phyloP scores from a whole-genome alignment of 1,140 invertebrate genomes.

The Drosophila takahashii region DNA sequence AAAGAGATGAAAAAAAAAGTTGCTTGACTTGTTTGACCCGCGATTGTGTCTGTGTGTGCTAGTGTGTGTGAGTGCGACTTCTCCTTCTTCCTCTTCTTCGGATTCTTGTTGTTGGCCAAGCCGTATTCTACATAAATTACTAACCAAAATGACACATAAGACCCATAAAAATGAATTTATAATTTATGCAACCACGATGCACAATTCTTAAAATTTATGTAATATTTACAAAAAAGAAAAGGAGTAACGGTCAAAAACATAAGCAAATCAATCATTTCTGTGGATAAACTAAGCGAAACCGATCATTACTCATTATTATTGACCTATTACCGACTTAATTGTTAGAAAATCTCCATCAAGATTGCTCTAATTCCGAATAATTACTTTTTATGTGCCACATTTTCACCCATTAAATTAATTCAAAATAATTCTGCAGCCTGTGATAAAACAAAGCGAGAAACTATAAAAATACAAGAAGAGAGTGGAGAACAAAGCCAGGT shows the following conservation, averaged over 20 bases:
- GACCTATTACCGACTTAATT: conserved; percentile 1
- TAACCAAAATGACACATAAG: conserved; percentile 59
- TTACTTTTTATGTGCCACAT: conserved; percentile 15
- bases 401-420: conserved; percentile 39
- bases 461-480: conserved; percentile 31
- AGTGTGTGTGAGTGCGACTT: conserved; percentile 43
- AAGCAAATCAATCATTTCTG: conserved; percentile 29
- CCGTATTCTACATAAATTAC: conserved; percentile 67
- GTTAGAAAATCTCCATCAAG: conserved; percentile 8
- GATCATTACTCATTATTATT: conserved; percentile 3
- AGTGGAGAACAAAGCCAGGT: conserved; percentile 36
- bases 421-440: conserved; percentile 30
- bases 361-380: conserved; percentile 32
- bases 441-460: conserved; percentile 39
- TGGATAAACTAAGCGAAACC: background rate
- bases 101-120: conserved; percentile 48
- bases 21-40: conserved; percentile 77
- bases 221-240: conserved; percentile 47
- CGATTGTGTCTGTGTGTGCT: conserved; percentile 20
- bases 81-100: conserved; percentile 49
- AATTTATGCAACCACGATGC: conserved; percentile 51
- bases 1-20: conserved; percentile 75
- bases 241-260: conserved; percentile 27
- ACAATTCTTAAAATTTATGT: conserved; percentile 40
- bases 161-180: conserved; percentile 54